phyloP scores from a whole-genome alignment of 2,888 invertebrate genomes.

The Perdita meconis region DNA sequence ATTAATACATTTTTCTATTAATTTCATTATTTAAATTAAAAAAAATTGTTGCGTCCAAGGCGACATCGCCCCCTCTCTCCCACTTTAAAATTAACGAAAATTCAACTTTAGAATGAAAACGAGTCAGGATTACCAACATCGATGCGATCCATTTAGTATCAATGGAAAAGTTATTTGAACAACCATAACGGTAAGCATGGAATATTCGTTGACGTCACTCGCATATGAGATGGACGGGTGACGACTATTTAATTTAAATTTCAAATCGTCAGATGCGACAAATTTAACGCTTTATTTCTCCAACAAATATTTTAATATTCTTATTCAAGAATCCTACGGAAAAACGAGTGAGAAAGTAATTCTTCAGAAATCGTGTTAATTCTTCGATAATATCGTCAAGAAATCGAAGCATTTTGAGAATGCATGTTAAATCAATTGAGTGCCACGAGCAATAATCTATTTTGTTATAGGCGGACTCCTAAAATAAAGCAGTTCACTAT shows the following conservation, averaged over 20 bases:
- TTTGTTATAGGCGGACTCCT: slow-evolving; percentile 5
- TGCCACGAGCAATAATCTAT: neutral
- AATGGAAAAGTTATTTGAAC: neutral
- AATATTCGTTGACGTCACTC: neutral
- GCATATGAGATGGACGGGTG: neutral
- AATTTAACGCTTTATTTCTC: too few species aligned
- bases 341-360: too few species aligned
- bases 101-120: too few species aligned
- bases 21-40: too few species aligned
- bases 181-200: neutral
- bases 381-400: neutral
- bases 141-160: neutral
- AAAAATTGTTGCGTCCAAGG: too few species aligned
- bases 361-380: neutral
- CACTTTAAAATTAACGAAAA: too few species aligned
- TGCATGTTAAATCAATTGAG: neutral
- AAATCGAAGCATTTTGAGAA: neutral
- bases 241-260: too few species aligned
- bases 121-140: neutral
- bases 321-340: too few species aligned
- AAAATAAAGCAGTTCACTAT: slow-evolving; percentile 32
- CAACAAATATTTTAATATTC: too few species aligned
- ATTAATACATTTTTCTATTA: too few species aligned
- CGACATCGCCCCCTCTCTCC: too few species aligned
- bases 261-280: too few species aligned